A percentile compares a stretch with the other conserved stretches of the same genome.
Evolutionary conservation across 35 echinoderm and acorn worm species (phyloP).

Genomic region (Chiridota heheva): DNA sequence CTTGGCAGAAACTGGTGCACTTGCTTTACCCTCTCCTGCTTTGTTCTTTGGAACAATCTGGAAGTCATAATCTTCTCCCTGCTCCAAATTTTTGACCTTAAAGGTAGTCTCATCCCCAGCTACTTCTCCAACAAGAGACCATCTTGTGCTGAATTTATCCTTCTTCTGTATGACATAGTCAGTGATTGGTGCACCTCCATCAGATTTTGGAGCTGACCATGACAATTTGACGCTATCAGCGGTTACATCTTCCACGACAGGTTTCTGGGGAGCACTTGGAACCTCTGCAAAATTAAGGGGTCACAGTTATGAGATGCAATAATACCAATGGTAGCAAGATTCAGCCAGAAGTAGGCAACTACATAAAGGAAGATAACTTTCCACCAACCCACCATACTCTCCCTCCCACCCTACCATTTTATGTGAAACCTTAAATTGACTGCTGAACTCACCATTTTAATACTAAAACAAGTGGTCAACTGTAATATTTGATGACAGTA

Average conservation of each 20-base stretch:
- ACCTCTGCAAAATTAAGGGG: too few relatives aligned
- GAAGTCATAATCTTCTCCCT: conserved; percentile 75
- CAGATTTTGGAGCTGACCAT: conserved; percentile 76
- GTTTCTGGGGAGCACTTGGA: conserved; percentile 69
- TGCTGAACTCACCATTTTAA: too few relatives aligned
- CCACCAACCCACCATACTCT: too few relatives aligned
- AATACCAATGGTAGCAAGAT: too few relatives aligned
- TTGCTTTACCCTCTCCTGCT: conserved; percentile 68
- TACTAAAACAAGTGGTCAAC: too few relatives aligned
- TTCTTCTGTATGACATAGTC: conserved; percentile 86
- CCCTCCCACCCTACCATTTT: too few relatives aligned
- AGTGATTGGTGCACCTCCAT: conserved; percentile 86
- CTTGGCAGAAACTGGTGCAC: conserved; percentile 25
- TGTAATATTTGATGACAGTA: too few relatives aligned
- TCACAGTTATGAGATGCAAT: too few relatives aligned
- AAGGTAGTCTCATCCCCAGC: conserved; percentile 55
- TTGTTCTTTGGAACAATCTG: conserved; percentile 86
- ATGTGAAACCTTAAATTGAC: too few relatives aligned
- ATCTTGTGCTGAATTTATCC: conserved; percentile 51
- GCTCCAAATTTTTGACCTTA: conserved; percentile 55
- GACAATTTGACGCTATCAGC: conserved; percentile 64
- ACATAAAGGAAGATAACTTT: too few relatives aligned
- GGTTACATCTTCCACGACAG: conserved; percentile 46
- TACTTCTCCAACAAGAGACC: conserved; percentile 58
- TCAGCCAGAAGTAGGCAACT: too few relatives aligned